Conservation (phyloP, 2,888 invertebrate species). For the Strigamia maritima region DNA sequence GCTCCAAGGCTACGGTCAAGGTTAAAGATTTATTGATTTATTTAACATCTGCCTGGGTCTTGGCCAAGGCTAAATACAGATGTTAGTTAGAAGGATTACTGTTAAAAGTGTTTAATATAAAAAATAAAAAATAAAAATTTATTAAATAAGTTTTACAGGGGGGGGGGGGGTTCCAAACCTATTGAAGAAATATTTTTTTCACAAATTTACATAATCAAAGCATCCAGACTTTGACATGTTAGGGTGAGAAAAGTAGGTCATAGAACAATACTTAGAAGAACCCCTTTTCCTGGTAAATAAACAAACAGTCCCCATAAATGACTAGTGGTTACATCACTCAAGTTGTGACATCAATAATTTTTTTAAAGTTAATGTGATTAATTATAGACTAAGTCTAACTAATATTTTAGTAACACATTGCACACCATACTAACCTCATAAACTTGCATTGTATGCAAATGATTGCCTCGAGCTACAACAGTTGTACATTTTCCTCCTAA, state of each 20-base stretch:
- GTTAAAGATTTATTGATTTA: not conserved
- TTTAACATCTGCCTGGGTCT: not conserved
- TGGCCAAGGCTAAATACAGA: not conserved
- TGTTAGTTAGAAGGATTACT: not conserved
- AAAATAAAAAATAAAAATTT: too few relatives aligned
- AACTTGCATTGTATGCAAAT: conserved; percentile 24
- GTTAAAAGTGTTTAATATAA: too few relatives aligned
- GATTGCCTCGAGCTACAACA: not conserved
- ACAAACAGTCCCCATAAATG: too few relatives aligned
- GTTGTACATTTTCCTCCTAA: not conserved
- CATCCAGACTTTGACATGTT: not conserved
- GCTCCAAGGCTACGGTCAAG: not conserved
- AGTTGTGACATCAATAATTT: too few relatives aligned
- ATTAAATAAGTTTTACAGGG: too few relatives aligned
- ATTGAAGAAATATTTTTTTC: not conserved
- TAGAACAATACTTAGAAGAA: not conserved
- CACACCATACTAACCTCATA: conserved; percentile 3
- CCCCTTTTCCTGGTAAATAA: not conserved
- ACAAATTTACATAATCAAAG: not conserved
- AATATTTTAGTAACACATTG: not conserved
- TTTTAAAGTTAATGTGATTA: too few relatives aligned
- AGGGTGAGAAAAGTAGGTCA: not conserved
- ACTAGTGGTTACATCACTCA: too few relatives aligned
- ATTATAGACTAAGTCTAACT: too few relatives aligned
- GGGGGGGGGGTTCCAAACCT: too few relatives aligned